phyloP scores from a whole-genome alignment of 2,888 invertebrate genomes.

The Nephrotoma appendiculata region DNA sequence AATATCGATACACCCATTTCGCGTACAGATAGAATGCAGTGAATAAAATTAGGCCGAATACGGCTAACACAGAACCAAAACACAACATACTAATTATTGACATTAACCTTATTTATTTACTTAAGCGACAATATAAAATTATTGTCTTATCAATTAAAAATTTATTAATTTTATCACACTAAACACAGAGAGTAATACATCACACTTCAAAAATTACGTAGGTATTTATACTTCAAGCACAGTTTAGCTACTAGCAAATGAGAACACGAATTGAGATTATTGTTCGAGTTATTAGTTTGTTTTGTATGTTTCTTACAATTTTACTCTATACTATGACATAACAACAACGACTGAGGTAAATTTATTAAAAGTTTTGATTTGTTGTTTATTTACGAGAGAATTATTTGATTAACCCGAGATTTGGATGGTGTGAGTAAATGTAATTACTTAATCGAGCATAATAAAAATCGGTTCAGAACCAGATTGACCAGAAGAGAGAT shows the following conservation, averaged over 20 bases:
- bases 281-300: background rate
- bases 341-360: background rate
- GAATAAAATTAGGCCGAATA: background rate
- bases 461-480: background rate
- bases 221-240: background rate
- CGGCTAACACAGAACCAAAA: background rate
- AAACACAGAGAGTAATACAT: background rate
- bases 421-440: background rate
- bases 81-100: background rate
- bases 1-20: slow-evolving; percentile 22
- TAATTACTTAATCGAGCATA: background rate
- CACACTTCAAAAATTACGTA: background rate
- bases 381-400: background rate
- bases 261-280: background rate
- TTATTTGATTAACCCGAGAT: background rate
- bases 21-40: background rate
- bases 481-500: too few species aligned
- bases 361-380: background rate
- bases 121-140: background rate
- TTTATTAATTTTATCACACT: background rate
- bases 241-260: background rate
- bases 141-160: background rate
- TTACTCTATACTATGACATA: background rate
- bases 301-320: background rate
- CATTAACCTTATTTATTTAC: background rate